phyloP scores from a whole-genome alignment of 2,888 invertebrate genomes.

The Artemia sinica region DNA sequence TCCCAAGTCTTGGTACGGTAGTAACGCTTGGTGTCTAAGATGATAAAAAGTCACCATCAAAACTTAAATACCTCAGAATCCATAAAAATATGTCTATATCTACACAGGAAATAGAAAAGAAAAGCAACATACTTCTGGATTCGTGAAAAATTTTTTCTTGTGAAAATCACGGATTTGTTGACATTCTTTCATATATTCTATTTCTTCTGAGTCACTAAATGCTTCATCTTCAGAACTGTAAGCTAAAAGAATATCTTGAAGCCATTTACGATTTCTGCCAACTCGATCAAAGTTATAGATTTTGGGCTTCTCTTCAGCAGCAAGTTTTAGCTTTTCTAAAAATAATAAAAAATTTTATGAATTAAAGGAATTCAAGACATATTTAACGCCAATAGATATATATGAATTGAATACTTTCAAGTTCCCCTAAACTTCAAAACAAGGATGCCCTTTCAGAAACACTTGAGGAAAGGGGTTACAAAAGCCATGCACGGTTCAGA shows the following conservation, averaged over 20 bases:
- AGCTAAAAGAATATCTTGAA: slow-evolving; percentile 62
- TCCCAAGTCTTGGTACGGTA: too few relatives aligned
- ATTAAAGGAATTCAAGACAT: background rate
- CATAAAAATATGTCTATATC: too few relatives aligned
- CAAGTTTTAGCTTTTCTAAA: background rate
- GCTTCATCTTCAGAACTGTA: slow-evolving; percentile 47
- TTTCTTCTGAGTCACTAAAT: slow-evolving; percentile 43
- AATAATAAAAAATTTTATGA: background rate
- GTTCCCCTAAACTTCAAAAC: too few relatives aligned
- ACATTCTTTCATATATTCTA: slow-evolving; percentile 21
- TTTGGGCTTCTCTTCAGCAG: slow-evolving; percentile 6
- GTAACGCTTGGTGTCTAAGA: too few relatives aligned
- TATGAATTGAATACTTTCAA: too few relatives aligned
- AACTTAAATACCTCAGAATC: too few relatives aligned
- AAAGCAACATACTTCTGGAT: background rate
- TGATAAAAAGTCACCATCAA: too few relatives aligned
- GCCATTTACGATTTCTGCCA: slow-evolving; percentile 65
- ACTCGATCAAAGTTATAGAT: slow-evolving; percentile 65
- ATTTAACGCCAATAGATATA: too few relatives aligned
- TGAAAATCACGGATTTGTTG: background rate
- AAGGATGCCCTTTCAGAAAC: too few relatives aligned
- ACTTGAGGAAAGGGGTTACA: too few relatives aligned
- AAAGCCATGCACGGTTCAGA: too few relatives aligned
- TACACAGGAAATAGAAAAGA: too few relatives aligned
- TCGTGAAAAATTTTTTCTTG: background rate